Evolutionary conservation across 2,113 vertebrate species (phyloP).

Genomic region (Barbus barbus): DNA sequence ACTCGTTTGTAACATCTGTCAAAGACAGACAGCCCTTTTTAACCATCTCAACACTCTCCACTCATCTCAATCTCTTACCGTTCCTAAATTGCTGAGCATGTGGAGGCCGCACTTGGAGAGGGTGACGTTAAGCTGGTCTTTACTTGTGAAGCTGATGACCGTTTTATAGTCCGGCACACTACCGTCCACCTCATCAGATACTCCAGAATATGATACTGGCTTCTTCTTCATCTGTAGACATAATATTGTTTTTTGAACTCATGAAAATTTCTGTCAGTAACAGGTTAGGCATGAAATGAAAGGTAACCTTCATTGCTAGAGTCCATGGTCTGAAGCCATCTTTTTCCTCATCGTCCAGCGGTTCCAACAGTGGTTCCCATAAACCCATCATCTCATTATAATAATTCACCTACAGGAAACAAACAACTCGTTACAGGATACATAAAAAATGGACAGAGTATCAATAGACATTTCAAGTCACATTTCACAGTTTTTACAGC

Average conservation of each 20-base stretch:
- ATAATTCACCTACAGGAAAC: conserved; percentile 85
- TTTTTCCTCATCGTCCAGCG: conserved; percentile 86
- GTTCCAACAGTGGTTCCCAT: conserved; percentile 97
- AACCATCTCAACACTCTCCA: neutral
- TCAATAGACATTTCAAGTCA: neutral
- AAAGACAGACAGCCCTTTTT: neutral
- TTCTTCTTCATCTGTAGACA: conserved; percentile 92
- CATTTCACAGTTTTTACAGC: neutral
- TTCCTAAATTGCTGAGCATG: conserved; percentile 91
- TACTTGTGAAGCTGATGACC: conserved; percentile 84
- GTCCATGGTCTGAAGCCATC: conserved; percentile 90
- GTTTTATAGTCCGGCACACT: conserved; percentile 93
- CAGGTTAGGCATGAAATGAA: neutral
- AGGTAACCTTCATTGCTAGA: conserved; percentile 86
- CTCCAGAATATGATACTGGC: conserved; percentile 67
- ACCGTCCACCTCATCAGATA: conserved; percentile 86
- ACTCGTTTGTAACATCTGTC: neutral
- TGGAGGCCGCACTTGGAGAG: conserved; percentile 91
- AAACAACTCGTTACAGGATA: neutral
- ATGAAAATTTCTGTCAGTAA: neutral
- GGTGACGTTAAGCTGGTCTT: conserved; percentile 94
- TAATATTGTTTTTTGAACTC: neutral
- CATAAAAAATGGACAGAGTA: neutral
- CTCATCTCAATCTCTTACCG: conserved; percentile 75
- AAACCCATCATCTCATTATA: conserved; percentile 95